A percentile compares a stretch with the other conserved stretches of the same genome.
These are phyloP conservation scores for human (Homo sapiens) DNA, from an alignment of 2,113 vertebrate species.

Conservation along the genomic window DNA sequence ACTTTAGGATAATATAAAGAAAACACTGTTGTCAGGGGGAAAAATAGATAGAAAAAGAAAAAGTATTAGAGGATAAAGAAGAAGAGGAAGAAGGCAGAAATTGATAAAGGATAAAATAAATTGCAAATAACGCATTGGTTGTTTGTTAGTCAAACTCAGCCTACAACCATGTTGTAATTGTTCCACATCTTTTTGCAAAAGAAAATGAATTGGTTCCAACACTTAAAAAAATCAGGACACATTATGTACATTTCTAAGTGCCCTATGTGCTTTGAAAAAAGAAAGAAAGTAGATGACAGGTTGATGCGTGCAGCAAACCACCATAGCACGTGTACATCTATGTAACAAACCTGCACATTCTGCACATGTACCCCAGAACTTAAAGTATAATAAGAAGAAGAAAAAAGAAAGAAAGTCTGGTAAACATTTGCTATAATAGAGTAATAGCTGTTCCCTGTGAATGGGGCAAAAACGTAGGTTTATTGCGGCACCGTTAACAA, in stretches of 20 bases:
- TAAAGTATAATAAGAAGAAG: too few relatives aligned
- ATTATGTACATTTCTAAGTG: neutral
- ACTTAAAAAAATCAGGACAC: conserved; percentile 10
- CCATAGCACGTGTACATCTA: too few relatives aligned
- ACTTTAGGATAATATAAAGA: neutral
- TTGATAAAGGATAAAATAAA: neutral
- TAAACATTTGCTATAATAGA: neutral
- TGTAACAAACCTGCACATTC: too few relatives aligned
- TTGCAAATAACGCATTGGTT: neutral
- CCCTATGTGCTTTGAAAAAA: neutral
- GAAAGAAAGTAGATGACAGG: neutral
- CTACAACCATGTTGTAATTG: neutral
- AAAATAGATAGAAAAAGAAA: neutral
- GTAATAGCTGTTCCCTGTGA: neutral
- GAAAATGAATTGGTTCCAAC: neutral
- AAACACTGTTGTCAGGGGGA: neutral
- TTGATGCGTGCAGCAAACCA: too few relatives aligned
- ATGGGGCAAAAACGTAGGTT: neutral
- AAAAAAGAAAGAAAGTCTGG: neutral
- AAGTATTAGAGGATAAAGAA: neutral
- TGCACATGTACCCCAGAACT: too few relatives aligned
- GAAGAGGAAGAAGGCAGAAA: neutral
- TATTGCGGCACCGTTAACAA: too few relatives aligned
- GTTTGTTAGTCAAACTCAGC: neutral
- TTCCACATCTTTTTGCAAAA: neutral